A percentile compares a stretch with the other conserved stretches of the same genome.
phyloP scores from a whole-genome alignment of 2,797 vertebrate species.

The Rhabdophis nuchalis region DNA sequence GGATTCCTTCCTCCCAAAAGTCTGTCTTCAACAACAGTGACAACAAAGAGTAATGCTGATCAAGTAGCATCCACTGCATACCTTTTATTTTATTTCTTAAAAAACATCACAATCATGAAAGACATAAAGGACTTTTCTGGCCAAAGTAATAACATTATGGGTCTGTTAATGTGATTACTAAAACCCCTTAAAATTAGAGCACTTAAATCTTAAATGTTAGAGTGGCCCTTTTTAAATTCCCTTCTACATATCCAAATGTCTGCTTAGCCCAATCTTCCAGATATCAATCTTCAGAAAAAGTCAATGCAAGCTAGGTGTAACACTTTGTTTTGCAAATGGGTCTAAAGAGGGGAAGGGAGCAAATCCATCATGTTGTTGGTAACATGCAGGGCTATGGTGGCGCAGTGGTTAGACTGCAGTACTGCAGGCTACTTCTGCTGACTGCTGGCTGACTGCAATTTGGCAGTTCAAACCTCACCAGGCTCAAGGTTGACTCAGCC shows the following conservation, averaged over 20 bases:
- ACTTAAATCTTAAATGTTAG: neutral
- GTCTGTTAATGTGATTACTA: neutral
- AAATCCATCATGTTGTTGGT: neutral
- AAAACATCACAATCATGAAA: neutral
- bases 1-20: conserved; percentile 18
- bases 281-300: neutral
- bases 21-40: conserved; percentile 1
- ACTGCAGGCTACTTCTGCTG: no score
- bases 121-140: neutral
- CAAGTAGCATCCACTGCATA: neutral
- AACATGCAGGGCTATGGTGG: neutral
- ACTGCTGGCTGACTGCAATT: no score
- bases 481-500: no score
- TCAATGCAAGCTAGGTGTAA: neutral
- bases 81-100: neutral
- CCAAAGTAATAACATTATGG: neutral
- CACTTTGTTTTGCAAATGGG: neutral
- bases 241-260: neutral
- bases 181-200: neutral
- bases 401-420: no score
- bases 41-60: conserved; percentile 21
- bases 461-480: no score
- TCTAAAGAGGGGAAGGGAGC: neutral
- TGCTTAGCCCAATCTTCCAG: neutral
- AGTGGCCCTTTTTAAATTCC: neutral